Evolutionary conservation across 1,140 invertebrate species (phyloP).

Genomic region (Pseudomyrmex flavicornis): DNA sequence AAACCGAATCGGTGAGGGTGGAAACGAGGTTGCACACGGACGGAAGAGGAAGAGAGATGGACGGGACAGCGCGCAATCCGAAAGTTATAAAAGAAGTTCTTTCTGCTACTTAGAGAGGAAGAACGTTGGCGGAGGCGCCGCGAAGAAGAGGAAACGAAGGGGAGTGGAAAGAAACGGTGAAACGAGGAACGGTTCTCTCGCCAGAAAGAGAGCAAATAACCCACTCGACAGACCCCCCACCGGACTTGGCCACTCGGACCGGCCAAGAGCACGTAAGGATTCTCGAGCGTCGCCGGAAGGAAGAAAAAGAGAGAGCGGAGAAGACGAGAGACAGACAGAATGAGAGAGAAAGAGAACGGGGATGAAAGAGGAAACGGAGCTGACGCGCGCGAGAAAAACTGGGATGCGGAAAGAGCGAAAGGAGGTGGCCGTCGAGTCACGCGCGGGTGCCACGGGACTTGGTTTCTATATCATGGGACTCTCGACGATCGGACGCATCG

Average conservation of each 20-base stretch:
- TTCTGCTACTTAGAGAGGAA: slow-evolving; percentile 58
- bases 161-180: not conserved
- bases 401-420: not conserved
- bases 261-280: slow-evolving; percentile 34
- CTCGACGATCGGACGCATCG: not conserved
- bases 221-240: slow-evolving; percentile 2
- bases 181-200: slow-evolving; percentile 39
- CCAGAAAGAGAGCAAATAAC: slow-evolving; percentile 54
- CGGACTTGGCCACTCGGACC: slow-evolving; percentile 32
- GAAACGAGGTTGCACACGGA: slow-evolving; percentile 1
- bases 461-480: slow-evolving; percentile 20
- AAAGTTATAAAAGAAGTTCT: slow-evolving; percentile 73
- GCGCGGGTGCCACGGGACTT: not conserved
- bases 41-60: slow-evolving; percentile 13
- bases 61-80: slow-evolving; percentile 56
- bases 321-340: too few species aligned
- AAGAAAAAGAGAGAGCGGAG: not conserved
- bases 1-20: not conserved
- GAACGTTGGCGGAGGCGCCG: slow-evolving; percentile 20
- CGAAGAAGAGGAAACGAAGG: slow-evolving; percentile 19
- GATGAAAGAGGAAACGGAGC: not conserved
- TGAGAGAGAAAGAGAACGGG: not conserved
- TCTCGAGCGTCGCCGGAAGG: slow-evolving; percentile 7
- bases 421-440: not conserved
- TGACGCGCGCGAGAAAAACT: slow-evolving; percentile 19